Base-by-base conservation (phyloP, 1,140 invertebrate genomes). In the Hyphantria cunea region DNA sequence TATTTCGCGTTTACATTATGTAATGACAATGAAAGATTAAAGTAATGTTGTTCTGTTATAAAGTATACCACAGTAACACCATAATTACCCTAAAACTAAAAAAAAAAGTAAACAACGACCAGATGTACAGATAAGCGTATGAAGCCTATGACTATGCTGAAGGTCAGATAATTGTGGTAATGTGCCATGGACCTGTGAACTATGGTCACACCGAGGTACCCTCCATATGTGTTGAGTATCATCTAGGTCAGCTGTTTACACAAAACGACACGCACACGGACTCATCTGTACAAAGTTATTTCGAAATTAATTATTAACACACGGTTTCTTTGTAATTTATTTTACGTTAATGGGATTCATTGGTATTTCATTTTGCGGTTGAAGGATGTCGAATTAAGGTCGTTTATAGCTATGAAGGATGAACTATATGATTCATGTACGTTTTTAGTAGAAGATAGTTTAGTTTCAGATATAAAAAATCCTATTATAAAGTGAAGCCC, bases 181-280 rank as follows among this genome's bases (percentile, higher is more conserved):
- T 14, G 34, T 14, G 13, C 34, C 32, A 52, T 52, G 33, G 60
- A 11, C 13, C 54, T 61, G 62, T 52, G 54, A 48, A 33, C 56
- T 60, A 51, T 60, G 39, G 47, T 41, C 6, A 51, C 11, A 0
- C 32, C 7, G 44, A 41, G 48, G 17, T 25, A 45, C 44, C 45
- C 37, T 48, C 59, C 53, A 63, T 63, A 60, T 54, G 59, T 56
- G 44, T 11, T 17, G 51, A 3, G 37, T 39, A 39, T 49, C 73
- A 82, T 72, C 64, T 78, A 66, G 78, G 80, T 80, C 78, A 78
- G 68, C 56, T 76, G 66, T 75, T 78, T 76, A 76, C 75, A 65
- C 68, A 68, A 71, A 66, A 59, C 60, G 68, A 67, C 65, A 72
- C 73, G 67, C 65, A 65, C 55, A 10, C 34, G 78, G 77, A 79